Evolutionary conservation across 2,113 vertebrate species (phyloP).

Genomic region (Eonycteris spelaea): DNA sequence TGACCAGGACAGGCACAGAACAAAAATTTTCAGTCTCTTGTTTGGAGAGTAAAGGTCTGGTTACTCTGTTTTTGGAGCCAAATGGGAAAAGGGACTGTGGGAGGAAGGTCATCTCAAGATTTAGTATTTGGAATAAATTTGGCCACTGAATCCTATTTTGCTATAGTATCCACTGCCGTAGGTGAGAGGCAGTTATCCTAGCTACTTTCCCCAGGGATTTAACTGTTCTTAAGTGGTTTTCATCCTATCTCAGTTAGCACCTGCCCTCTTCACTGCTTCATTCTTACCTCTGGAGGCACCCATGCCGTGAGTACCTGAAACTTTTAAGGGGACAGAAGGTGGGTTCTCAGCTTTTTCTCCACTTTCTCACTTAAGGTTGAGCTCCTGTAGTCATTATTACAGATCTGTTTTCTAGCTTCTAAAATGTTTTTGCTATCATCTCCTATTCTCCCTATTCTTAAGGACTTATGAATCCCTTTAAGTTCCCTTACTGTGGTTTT

Average conservation of each 20-base stretch:
- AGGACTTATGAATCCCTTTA: not conserved
- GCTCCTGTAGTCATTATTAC: not conserved
- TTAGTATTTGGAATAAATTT: not conserved
- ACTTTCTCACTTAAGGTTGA: not conserved
- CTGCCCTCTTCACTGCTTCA: not conserved
- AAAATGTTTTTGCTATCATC: not conserved
- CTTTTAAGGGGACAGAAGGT: not conserved
- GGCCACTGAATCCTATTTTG: not conserved
- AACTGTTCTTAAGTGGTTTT: not conserved
- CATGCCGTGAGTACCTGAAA: not conserved
- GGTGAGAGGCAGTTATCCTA: too few species aligned
- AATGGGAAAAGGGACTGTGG: not conserved
- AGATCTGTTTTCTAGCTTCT: not conserved
- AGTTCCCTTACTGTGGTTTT: not conserved
- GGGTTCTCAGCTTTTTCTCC: not conserved
- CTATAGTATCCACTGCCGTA: not conserved
- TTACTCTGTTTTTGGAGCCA: not conserved
- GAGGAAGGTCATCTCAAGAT: not conserved
- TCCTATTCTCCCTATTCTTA: not conserved
- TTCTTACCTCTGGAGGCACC: not conserved
- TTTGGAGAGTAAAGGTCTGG: not conserved
- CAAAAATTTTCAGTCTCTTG: not conserved
- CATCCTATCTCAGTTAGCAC: not conserved
- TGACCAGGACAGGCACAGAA: not conserved
- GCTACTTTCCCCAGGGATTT: not conserved